These are phyloP conservation scores for Melanotaenia boesemani DNA, from an alignment of 2,797 vertebrate genomes.

Conservation along the genomic window DNA sequence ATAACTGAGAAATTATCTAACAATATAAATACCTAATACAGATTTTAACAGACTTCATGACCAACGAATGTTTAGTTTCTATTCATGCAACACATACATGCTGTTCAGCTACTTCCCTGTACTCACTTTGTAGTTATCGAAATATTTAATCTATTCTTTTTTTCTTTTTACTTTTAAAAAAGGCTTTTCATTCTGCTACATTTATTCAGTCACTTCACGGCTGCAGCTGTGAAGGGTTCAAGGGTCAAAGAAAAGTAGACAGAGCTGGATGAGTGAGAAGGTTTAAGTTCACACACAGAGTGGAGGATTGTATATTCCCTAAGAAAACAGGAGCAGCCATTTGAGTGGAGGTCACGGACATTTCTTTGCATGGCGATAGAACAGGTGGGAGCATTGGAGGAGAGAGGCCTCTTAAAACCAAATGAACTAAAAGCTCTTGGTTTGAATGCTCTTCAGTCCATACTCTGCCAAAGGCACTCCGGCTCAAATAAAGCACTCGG, in stretches of 20 bases:
- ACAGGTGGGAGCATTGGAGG: conserved; percentile 76
- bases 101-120: conserved; percentile 37
- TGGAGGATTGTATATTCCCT: conserved; percentile 76
- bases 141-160: conserved; percentile 42
- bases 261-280: conserved; percentile 70
- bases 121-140: conserved; percentile 41
- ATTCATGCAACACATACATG: conserved; percentile 1
- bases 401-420: conserved; percentile 78
- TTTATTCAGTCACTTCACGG: conserved; percentile 69
- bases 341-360: conserved; percentile 80
- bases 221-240: conserved; percentile 56
- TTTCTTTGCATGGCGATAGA: conserved; percentile 68
- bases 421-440: conserved; percentile 83
- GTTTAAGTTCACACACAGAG: conserved; percentile 67
- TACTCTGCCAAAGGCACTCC: conserved; percentile 72
- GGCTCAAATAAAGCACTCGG: conserved; percentile 69
- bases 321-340: conserved; percentile 82
- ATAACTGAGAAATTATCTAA: neutral
- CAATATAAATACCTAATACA: neutral
- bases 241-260: conserved; percentile 64
- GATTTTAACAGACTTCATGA: conserved; percentile 11
- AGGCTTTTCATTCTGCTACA: conserved; percentile 71
- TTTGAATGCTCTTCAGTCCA: conserved; percentile 77
- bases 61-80: conserved; percentile 3
- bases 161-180: conserved; percentile 28